Base-by-base conservation (phyloP, 2,888 invertebrate species). In the Cheiracanthium punctorium region DNA sequence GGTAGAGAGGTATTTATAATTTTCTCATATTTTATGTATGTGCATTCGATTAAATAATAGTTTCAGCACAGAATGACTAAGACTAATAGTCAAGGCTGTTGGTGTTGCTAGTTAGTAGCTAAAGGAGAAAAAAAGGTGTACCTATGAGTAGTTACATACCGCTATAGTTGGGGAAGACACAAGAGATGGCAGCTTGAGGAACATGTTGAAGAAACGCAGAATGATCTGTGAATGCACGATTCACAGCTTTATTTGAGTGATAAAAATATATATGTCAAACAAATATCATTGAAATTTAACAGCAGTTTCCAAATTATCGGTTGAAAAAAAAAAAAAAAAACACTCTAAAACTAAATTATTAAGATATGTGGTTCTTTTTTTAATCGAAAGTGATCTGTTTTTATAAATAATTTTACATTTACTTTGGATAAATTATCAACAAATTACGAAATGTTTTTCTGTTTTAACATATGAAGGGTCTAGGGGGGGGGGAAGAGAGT, bases 121-220 rank as follows among this genome's bases (percentile, higher is more conserved):
- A 37, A 52, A 74, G 58, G 52, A 24, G 43, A 32, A 64, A 33
- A 8, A 77, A 70, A 75, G 37, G 52, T n/a, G 30, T 29, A 52
- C 37, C 65, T 65, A 64, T 37, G 28, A 48, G 48, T 17, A 72
- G 28, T 48, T 87, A 87, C 86, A 65, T 82, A 88, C 88, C 88
- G 76, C 77, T 74, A 88, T 30, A 24, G 80, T 69, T 67, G 80
- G 71, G 74, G 82, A 75, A 70, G 74, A 80, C 32, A 84, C 43
- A 7, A 89, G 69, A 28, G 69, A 75, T 52, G 84, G 84, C 88
- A 88, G 79, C 80, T 85, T 88, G 84, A 89, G 87, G 73, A 89
- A 88, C 85, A 89, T 82, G 80, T 87, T 89, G 89, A 89, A 89
- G 88, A 89, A 89, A 41, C 79, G 33, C 52, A 89, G 88, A 52